Base-by-base conservation (phyloP, 2,113 vertebrate species). In the Peromyscus maniculatus region DNA sequence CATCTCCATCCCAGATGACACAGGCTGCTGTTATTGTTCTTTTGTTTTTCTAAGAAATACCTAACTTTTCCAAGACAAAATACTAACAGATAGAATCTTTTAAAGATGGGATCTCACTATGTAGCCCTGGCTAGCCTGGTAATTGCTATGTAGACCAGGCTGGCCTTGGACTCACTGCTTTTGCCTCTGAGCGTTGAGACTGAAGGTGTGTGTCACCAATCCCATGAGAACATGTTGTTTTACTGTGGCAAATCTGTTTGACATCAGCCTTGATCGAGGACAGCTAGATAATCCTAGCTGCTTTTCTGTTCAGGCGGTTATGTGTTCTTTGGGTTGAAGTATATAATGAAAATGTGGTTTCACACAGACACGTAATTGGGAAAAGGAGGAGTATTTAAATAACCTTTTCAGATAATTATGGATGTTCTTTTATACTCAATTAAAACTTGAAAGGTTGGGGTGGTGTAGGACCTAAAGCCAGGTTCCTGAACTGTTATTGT, bases 321-420 rank as follows among this genome's bases (percentile, higher is more conserved):
- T 82, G 55, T 52, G 21, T 86, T 93, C 77, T 94, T 78, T 93
- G 92, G 67, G 66, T 91, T 96, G 84, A 96, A 55, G 77, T 62
- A 64, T 71, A 31, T 66, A 46, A 91, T 92, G 93, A 97, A 88
- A 94, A 64, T 78, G 31, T 82, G 55, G n/a, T 75, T 43, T 91
- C 15, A 71, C 21, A 74, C 19, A 78, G 84, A 59, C 86, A 55
- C 0, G 0, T 88, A 75, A 46, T 72, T 92, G 84, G 77, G 28
- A 74, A 90, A 97, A 91, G 74, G 78, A 92, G 17, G 43, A 66
- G 0, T 89, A 71, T 95, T 96, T 90, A 80, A 83, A 92, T 92
- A 97, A 87, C 13, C 15, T 67, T 95, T 95, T 91, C 92, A 91
- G 93, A 83, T 46, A 97, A 79, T 89, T 96, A 17, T 86, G 71